Evolutionary conservation across 2,797 vertebrate genomes (phyloP), one percentile per base, ranked within the genome.

Genomic region (Dallia pectoralis): DNA sequence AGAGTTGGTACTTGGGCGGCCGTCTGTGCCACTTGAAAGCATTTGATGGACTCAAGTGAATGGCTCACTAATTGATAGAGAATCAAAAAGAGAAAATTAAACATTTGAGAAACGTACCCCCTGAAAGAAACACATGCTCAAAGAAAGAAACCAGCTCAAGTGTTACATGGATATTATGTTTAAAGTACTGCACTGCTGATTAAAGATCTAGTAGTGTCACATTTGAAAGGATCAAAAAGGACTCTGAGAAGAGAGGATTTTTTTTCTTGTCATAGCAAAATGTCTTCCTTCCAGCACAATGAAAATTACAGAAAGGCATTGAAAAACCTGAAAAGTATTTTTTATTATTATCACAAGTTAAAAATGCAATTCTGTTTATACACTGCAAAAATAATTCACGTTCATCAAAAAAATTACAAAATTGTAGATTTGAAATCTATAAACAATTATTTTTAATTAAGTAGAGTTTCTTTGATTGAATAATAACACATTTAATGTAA

Each of bases 1-100:
- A 80, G 73, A 79, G 81, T 67, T 70, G 76, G 64, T 77, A 73
- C 74, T 76, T 82, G 77, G 79, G 49, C 69, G 70, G 87, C 78
- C 79, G 79, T 81, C 80, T 78, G 76, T 74, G 29, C 74, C 77
- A 82, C 80, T 87, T 80, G 44, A 82, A 83, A 80, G 70, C 66
- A 36, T 75, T 79, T 82, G 80, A 80, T 79, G 81, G 78, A 77
- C 67, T 71, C 75, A 76, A 81, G 64, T 76, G 81, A 84, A 59
- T 25, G 79, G 82, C 81, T 77, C 76, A 75, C 77, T 74, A 69
- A 74, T 44, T 56, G 49, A 77, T 65, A 82, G 78, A 74, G 47
- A 75, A 71, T 73, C 69, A 69, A 68, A 59, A 40, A 74, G 73
- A 71, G 69, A 68, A 76, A 32, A 51, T 48, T 16, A 9, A 65